Evolutionary conservation across 2,113 vertebrate genomes (phyloP), one percentile per base, ranked within the genome.

Genomic region (Halcyon malimbica): DNA sequence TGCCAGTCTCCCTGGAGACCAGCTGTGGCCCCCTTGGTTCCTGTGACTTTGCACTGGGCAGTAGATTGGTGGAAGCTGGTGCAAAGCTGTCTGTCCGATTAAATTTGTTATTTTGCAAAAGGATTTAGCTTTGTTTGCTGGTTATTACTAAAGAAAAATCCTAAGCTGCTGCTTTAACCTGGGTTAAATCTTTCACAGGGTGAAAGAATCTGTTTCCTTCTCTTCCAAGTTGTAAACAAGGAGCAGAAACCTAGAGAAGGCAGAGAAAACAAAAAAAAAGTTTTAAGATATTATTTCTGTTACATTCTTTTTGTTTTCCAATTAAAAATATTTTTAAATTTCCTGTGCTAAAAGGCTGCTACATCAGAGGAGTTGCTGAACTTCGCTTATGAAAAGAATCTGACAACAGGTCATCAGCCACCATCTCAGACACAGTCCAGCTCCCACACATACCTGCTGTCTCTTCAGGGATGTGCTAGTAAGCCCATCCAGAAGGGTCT

Each of bases 51-150:
- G 39, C 78, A 33, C 39, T 44, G 93, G 87, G 82, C 63, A 77
- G 54, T 67, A 41, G 94, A 71, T 86, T 59, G 85, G 82, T 3
- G 0, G 89, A 94, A 95, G 87, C 79, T 91, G 89, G 87, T 86
- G 56, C 87, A 94, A 93, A 93, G 94, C 84, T 96, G 89, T 82
- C 85, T 71, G 87, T 81, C 85, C 2, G 12, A 97, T 96, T 96
- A 96, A 81, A 95, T 96, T 93, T 88, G 91, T 71, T 96, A 84
- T 93, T 96, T 86, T 95, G 64, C 64, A 64, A 86, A 96, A 93
- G 93, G 89, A 91, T 94, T 97, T 97, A 89, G 93, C 71, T 94
- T 95, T 91, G 83, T 89, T 95, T 91, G 74, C 53, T 73, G 69
- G 44, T 85, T 93, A 65, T 93, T 97, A 75, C 85, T 81, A 24